These are phyloP conservation scores for Lordiphosa mommai DNA, from an alignment of 1,140 invertebrate species.

Conservation along the genomic window DNA sequence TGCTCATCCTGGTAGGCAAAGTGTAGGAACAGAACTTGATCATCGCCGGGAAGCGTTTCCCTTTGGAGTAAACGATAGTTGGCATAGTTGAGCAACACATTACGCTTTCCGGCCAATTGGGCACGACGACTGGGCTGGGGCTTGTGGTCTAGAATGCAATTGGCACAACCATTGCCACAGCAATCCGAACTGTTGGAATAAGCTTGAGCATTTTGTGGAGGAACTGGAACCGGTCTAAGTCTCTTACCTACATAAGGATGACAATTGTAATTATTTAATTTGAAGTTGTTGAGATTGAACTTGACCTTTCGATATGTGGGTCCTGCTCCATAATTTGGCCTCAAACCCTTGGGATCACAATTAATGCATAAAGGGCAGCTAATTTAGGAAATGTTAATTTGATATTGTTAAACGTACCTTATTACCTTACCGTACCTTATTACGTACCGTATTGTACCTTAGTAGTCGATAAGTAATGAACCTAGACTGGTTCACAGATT, in stretches of 20 bases:
- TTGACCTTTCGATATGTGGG: no score
- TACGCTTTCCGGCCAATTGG: slow-evolving; percentile 44
- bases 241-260: not conserved
- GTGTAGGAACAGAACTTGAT: slow-evolving; percentile 46
- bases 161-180: slow-evolving; percentile 75
- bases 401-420: no score
- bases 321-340: no score
- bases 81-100: slow-evolving; percentile 48
- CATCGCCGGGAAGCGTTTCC: slow-evolving; percentile 6
- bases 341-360: no score
- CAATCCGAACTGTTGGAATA: slow-evolving; percentile 45
- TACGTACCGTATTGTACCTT: no score
- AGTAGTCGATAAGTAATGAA: no score
- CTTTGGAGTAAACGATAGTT: slow-evolving; percentile 42
- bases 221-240: not conserved
- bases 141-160: slow-evolving; percentile 66
- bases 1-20: slow-evolving; percentile 17
- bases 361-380: no score
- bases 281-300: no score
- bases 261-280: no score
- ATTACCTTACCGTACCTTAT: no score
- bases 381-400: no score
- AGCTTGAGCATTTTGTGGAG: not conserved
- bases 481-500: no score
- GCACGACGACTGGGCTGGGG: slow-evolving; percentile 34